Evolutionary conservation across 1,140 invertebrate species (phyloP).

Genomic region (Drosophila trapezifrons): DNA sequence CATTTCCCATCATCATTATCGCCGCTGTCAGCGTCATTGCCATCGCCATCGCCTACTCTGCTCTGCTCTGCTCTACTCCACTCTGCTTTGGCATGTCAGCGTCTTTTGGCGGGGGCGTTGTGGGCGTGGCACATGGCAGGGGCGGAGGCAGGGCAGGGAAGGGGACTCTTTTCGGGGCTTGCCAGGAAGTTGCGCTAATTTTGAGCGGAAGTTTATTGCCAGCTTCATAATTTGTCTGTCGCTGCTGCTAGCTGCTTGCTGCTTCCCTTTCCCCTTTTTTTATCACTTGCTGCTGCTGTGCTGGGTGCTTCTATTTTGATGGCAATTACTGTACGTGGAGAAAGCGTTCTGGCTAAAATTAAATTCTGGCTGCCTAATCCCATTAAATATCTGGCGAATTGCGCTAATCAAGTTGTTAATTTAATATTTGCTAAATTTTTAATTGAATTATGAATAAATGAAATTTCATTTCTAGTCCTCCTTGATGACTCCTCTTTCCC

Average conservation of each 20-base stretch:
- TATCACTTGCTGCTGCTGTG: slow-evolving; percentile 34
- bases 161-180: slow-evolving; percentile 56
- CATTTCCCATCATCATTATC: slow-evolving; percentile 35
- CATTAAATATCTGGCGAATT: slow-evolving; percentile 75
- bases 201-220: slow-evolving; percentile 75
- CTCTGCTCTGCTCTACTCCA: not conserved
- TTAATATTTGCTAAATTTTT: slow-evolving; percentile 72
- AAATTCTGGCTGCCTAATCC: slow-evolving; percentile 64
- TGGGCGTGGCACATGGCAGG: slow-evolving; percentile 11
- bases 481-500: slow-evolving; percentile 1
- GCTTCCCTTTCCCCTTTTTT: slow-evolving; percentile 13
- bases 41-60: slow-evolving; percentile 33
- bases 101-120: slow-evolving; percentile 17
- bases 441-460: slow-evolving; percentile 70
- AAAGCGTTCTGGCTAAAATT: slow-evolving; percentile 45
- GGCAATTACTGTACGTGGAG: slow-evolving; percentile 44
- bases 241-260: slow-evolving; percentile 25
- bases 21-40: slow-evolving; percentile 31
- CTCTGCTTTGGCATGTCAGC: slow-evolving; percentile 37
- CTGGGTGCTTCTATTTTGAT: slow-evolving; percentile 51
- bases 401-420: slow-evolving; percentile 72
- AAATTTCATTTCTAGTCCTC: slow-evolving; percentile 37
- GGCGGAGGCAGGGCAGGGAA: slow-evolving; percentile 4
- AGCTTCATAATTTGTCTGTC: slow-evolving; percentile 73
- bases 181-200: slow-evolving; percentile 74